These are phyloP conservation scores for Trididemnum miniatum DNA, from an alignment of 23 tunicate genomes.

Conservation along the genomic window DNA sequence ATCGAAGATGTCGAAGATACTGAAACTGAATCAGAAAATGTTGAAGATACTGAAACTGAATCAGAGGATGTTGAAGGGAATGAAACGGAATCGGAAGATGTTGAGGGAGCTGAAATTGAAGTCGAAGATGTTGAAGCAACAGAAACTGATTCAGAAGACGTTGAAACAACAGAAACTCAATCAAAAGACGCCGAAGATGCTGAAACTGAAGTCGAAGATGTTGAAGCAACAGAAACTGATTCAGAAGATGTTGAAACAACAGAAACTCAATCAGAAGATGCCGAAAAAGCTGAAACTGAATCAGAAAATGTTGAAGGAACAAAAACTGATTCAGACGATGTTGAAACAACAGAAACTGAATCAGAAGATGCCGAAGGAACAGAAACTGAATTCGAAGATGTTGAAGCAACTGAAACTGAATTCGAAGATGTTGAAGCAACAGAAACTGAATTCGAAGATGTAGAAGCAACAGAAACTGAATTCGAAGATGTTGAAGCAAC, in stretches of 20 bases:
- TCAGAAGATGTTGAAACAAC: slow-evolving; percentile 15
- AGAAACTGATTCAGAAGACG: neutral
- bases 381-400: neutral
- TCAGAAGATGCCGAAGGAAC: neutral
- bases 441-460: neutral
- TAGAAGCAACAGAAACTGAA: neutral
- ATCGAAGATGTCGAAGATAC: slow-evolving; percentile 4
- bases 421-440: neutral
- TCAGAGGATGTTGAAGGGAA: neutral
- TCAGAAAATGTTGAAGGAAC: neutral
- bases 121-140: neutral
- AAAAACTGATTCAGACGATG: neutral
- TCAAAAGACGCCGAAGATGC: neutral
- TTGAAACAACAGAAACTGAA: neutral
- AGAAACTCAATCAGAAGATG: neutral
- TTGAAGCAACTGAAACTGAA: neutral
- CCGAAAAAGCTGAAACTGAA: neutral
- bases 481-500: neutral
- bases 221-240: slow-evolving; percentile 3
- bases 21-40: no score
- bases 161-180: neutral
- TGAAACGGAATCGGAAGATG: neutral
- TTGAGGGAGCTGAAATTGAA: slow-evolving; percentile 3
- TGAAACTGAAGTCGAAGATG: slow-evolving; percentile 7
- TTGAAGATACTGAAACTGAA: no score